Conservation (phyloP, 2,797 vertebrate species). For the Eulemur rubriventer region DNA sequence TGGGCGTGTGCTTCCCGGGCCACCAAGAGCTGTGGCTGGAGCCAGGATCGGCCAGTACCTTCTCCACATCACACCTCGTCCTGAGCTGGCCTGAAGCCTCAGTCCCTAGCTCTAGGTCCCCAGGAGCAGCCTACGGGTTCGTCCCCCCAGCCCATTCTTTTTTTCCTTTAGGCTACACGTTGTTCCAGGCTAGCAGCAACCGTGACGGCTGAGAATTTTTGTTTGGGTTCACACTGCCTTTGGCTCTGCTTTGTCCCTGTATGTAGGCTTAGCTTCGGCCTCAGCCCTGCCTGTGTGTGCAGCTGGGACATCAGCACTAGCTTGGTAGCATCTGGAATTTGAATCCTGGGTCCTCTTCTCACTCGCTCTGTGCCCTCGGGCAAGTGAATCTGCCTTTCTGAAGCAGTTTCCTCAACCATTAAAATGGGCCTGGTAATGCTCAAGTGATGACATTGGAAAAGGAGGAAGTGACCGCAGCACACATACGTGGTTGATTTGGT, state of each 20-base stretch:
- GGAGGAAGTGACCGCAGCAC: background rate
- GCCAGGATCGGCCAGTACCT: background rate
- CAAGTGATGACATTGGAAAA: background rate
- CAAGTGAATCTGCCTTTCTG: background rate
- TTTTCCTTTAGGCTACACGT: background rate
- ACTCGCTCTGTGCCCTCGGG: background rate
- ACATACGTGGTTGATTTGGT: background rate
- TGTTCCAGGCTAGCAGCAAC: background rate
- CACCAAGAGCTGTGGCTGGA: background rate
- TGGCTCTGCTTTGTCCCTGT: background rate
- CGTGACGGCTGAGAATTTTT: background rate
- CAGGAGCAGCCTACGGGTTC: no score
- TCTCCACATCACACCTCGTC: fast-evolving
- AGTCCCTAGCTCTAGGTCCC: background rate
- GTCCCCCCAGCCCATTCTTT: background rate
- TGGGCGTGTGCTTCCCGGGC: background rate
- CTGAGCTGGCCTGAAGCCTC: background rate
- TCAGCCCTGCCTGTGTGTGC: background rate
- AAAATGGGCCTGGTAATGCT: background rate
- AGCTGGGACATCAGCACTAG: background rate
- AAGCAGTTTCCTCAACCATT: background rate
- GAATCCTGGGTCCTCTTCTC: background rate
- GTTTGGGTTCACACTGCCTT: background rate
- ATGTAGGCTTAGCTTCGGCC: background rate
- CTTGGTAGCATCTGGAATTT: background rate